Conservation (phyloP, 2,888 invertebrate species). For the Sinohyriopsis cumingii region DNA sequence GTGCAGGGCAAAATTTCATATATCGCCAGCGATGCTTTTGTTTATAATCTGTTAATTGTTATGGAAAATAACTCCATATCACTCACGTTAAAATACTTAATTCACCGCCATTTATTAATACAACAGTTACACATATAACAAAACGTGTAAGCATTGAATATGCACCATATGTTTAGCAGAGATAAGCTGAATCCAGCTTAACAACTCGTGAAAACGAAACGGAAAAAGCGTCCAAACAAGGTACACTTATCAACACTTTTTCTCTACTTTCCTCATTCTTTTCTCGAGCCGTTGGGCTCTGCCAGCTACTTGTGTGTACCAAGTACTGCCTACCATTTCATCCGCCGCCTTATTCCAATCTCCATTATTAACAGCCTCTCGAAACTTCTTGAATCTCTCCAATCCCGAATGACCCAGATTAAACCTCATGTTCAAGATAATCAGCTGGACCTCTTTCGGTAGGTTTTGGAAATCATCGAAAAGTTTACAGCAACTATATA, state of each 20-base stretch:
- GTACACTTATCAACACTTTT: neutral
- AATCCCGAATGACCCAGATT: conserved; percentile 9
- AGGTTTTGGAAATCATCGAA: neutral
- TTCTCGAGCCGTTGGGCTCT: conserved; percentile 9
- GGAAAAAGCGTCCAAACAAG: too few species aligned
- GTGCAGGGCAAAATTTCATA: too few species aligned
- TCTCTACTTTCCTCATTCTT: conserved; percentile 16
- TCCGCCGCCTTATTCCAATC: conserved; percentile 14
- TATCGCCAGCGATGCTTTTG: too few species aligned
- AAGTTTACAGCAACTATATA: neutral
- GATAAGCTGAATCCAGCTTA: too few species aligned
- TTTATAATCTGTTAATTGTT: too few species aligned
- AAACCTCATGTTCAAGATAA: conserved; percentile 17
- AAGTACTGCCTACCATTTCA: conserved; percentile 14
- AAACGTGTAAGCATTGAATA: too few species aligned
- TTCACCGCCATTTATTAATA: too few species aligned
- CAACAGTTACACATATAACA: too few species aligned
- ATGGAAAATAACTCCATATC: too few species aligned
- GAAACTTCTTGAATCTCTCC: conserved; percentile 7
- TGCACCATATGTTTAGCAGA: too few species aligned
- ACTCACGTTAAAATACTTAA: too few species aligned
- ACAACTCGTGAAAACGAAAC: too few species aligned
- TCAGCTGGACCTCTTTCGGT: conserved; percentile 13
- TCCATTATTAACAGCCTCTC: conserved; percentile 6
- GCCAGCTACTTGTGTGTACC: conserved; percentile 10